phyloP scores from a whole-genome alignment of 2,888 invertebrate species.

The Allolobophora icterica region DNA sequence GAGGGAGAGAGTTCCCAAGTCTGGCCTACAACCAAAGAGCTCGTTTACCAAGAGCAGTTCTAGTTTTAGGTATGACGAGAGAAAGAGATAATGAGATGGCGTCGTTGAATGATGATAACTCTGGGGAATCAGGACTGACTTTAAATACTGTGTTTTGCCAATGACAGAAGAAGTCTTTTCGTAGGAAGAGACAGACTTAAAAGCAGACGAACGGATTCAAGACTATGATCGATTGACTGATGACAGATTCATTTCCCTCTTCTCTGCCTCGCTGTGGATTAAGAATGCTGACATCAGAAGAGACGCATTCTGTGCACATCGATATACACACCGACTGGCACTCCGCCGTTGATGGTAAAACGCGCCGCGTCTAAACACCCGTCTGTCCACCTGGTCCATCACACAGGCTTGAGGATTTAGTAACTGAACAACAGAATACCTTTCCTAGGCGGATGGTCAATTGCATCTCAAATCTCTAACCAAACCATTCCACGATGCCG shows the following conservation, averaged over 20 bases:
- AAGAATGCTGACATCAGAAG: not conserved
- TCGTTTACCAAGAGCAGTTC: too few species aligned
- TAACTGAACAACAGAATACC: not conserved
- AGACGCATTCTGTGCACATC: not conserved
- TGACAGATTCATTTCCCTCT: not conserved
- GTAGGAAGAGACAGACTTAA: not conserved
- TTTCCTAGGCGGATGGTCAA: not conserved
- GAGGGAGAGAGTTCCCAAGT: too few species aligned
- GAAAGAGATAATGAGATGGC: too few species aligned
- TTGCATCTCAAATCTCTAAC: too few species aligned
- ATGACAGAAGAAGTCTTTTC: not conserved
- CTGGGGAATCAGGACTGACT: not conserved
- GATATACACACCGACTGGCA: not conserved
- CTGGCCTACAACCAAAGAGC: too few species aligned
- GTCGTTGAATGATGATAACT: too few species aligned
- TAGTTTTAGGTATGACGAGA: too few species aligned
- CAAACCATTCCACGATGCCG: too few species aligned
- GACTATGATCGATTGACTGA: not conserved
- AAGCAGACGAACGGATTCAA: not conserved
- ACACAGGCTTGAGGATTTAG: not conserved
- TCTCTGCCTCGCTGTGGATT: not conserved
- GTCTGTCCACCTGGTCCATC: not conserved
- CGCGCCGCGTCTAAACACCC: not conserved
- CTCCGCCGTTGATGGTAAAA: not conserved
- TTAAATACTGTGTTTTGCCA: too few species aligned